These are phyloP conservation scores for Actinostola sp. DNA, from an alignment of 92 coral and sea anemone species.

Conservation along the genomic window DNA sequence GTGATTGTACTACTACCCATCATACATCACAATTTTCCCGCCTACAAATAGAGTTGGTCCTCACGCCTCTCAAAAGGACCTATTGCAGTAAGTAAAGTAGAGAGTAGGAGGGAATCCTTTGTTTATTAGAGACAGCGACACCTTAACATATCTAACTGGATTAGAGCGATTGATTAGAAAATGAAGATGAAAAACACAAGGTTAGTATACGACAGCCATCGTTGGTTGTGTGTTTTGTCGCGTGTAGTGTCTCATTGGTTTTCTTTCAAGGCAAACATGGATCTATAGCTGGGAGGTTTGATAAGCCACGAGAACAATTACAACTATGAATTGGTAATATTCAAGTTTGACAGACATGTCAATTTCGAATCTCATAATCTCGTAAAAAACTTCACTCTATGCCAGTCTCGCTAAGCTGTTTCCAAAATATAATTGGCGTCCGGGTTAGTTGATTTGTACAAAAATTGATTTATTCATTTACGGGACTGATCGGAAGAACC, in stretches of 20 bases:
- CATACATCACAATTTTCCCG: conserved; percentile 74
- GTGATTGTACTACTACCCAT: conserved; percentile 83
- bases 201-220: conserved; percentile 3
- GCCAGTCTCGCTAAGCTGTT: conserved; percentile 43
- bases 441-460: conserved; percentile 37
- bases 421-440: conserved; percentile 44
- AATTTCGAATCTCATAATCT: conserved; percentile 47
- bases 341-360: conserved; percentile 68
- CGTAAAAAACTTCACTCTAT: conserved; percentile 46
- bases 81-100: conserved; percentile 59
- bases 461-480: conserved; percentile 43
- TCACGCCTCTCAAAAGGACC: conserved; percentile 90
- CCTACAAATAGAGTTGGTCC: conserved; percentile 63
- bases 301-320: conserved; percentile 43
- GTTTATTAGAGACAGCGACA: conserved; percentile 37
- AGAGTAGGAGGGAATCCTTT: conserved; percentile 76
- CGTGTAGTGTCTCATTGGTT: conserved; percentile 16
- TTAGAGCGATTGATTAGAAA: conserved; percentile 14
- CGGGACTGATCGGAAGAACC: conserved; percentile 23
- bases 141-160: conserved; percentile 5
- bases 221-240: conserved; percentile 1
- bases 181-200: conserved; percentile 11
- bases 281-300: conserved; percentile 15
- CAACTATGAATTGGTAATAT: conserved; percentile 77
- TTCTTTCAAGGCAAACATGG: conserved; percentile 24